Evolutionary conservation across 2,113 vertebrate species (phyloP).

Genomic region (Tachuris rubrigastra): DNA sequence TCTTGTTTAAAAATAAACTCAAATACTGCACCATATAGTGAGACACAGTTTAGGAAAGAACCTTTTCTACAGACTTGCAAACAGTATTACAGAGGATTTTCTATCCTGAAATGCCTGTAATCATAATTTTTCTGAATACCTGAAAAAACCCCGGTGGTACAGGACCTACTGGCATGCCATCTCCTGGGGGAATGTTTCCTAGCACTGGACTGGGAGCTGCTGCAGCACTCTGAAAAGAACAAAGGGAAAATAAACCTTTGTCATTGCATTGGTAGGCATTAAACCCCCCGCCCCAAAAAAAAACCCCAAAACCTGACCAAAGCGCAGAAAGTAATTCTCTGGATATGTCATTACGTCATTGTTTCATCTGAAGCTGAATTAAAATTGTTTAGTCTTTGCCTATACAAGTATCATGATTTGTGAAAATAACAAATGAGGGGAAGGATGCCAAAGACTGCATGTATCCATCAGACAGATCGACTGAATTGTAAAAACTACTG

Average conservation of each 20-base stretch:
- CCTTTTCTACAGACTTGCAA: constrained; percentile 44
- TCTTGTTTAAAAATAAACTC: not conserved
- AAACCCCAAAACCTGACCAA: constrained; percentile 42
- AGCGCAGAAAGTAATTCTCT: constrained; percentile 31
- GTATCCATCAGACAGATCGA: not conserved
- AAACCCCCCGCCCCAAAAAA: not conserved
- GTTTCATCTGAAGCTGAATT: constrained; percentile 15
- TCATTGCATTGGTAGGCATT: constrained; percentile 79
- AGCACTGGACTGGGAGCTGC: constrained; percentile 95
- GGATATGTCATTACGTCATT: not conserved
- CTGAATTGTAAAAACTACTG: not conserved
- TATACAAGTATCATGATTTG: not conserved
- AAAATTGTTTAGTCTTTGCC: not conserved
- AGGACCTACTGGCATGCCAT: constrained; percentile 96
- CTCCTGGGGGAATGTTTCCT: constrained; percentile 95
- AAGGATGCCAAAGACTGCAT: not conserved
- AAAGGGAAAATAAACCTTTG: constrained; percentile 79
- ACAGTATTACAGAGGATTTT: constrained; percentile 45
- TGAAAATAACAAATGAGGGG: not conserved
- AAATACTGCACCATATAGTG: constrained; percentile 16
- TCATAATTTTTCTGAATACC: constrained; percentile 81
- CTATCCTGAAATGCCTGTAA: constrained; percentile 70
- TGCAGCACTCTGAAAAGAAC: constrained; percentile 92
- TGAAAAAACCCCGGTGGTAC: constrained; percentile 98
- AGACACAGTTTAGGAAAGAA: constrained; percentile 48